Base-by-base conservation (phyloP, 2,888 invertebrate species). In the Scrobipalpa costella region DNA sequence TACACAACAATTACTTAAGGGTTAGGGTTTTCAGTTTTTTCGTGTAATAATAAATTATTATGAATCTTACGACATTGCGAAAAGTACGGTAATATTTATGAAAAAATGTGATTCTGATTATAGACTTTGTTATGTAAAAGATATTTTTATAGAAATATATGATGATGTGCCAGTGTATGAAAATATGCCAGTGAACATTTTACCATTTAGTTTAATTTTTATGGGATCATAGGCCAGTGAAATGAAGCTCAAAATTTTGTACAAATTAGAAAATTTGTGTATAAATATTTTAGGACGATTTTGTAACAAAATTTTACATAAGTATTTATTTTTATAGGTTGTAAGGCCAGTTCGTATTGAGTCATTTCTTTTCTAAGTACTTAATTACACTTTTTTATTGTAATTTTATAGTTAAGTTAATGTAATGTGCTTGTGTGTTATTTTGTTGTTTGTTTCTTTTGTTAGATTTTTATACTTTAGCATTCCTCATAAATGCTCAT, bases 241-340 rank as follows among this genome's bases (percentile, higher is more conserved):
- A 81, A 78, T 71, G 81, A 89, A 83, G 88, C 90, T 90, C 90
- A 87, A 90, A 90, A 89, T 89, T 81, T 61, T 89, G 89, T 90
- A 90, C 89, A 90, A 89, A 88, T 70, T 73, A 75, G 71, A 70
- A 72, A 77, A 73, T 73, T 73, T 78, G 75, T 73, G 67, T 68
- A 73, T 69, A 64, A 15, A 65, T 61, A 38, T 19, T 58, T 55
- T 57, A 57, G 21, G 49, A 60, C 8, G 38, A 47, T 62, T n/a
- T 63, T 63, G 62, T 64, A 63, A 63, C 62, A 64, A 62, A 65
- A 58, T 33, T 52, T 64, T 71, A 71, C 76, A 68, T 86, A 86
- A 85, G 83, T 90, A 90, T 90, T 90, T 90, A 90, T 90, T 90
- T 78, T 73, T 88, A 88, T 44, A 44, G 44, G 85, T 74, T 77